Evolutionary conservation across 2,888 invertebrate genomes (phyloP), one percentile per base, ranked within the genome.

Genomic region (Norana najaformis): DNA sequence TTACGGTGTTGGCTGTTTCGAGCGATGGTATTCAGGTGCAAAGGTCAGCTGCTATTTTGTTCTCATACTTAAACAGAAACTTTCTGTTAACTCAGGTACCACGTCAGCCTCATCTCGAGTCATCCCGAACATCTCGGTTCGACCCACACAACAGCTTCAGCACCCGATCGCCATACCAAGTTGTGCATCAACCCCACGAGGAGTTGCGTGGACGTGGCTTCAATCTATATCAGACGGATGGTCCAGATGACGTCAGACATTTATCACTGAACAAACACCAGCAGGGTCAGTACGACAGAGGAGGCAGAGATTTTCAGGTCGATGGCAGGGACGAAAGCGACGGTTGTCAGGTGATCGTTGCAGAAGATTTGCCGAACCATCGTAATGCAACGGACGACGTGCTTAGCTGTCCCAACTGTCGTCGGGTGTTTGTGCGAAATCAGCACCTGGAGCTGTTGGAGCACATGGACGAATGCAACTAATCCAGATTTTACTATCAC

Each of bases 371-470:
- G 36, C 85, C 85, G 23, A 85, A 85, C 36, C 20, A 8, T 37
- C 23, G 23, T 35, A 23, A 13, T 23, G 35, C 85, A 1, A 20
- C 37, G 6, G 36, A 11, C 16, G 85, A 36, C 16, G 85, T n/a
- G 85, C 85, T 85, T 18, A 85, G 85, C 85, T 85, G 85, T 85
- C 85, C 85, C 35, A 85, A 85, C 5, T 85, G 85, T 37, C 85
- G 16, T 37, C 35, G 37, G 85, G 23, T 6, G 35, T 85, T 85
- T 18, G 0, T 36, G 18, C 85, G 85, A 18, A 37, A 85, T 18
- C 35, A 14, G 20, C 85, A 85, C 35, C 85, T 85, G 85, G 85
- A 85, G 1, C 36, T 85, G 85, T 23, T 85, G 36, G 85, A 85
- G 85, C 85, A 85, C 36, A 85, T 85, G 85, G 85, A 85, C 8